Evolutionary conservation across 2,113 vertebrate genomes (phyloP), one percentile per base, ranked within the genome.

Genomic region (Macaca nemestrina): DNA sequence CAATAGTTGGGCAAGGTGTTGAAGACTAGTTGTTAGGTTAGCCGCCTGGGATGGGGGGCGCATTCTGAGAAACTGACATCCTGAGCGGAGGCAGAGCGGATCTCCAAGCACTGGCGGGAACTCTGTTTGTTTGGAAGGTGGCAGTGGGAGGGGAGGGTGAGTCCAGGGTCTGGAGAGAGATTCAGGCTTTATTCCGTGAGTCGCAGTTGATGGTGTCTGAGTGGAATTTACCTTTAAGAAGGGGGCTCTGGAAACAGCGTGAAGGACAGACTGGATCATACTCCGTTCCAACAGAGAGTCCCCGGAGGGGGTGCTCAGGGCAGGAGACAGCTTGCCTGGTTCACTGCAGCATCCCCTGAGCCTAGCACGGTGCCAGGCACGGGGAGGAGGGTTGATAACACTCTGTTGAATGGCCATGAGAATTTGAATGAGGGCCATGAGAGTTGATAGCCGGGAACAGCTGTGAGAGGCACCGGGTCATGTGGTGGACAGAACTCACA

Each of bases 321-420:
- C 45, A 12, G 55, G 10, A 4, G 12, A 43, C 2, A 0, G 3
- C 52, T 85, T 12, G 4, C 20, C 48, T 86, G 55, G 25, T 23
- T 50, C 52, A n/a, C 32, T 2, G 1, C 12, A 0, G 0, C 0
- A 0, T 45, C 48, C 8, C 4, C 38, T n/a, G 61, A 80, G 32
- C 35, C 68, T 35, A 45, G 84, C 45, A 61, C 0, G 0, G 87
- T 70, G 84, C 40, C 38, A 27, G 48, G 12, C 91, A 27, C 0
- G 0, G 22, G 23, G 50, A 70, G 20, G 50, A 78, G 20, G 16
- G 23, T 20, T 76, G 55, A 5, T 23, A 45, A 40, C 1, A 11
- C 8, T n/a, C 79, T 96, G 73, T 32, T 23, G 67, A 86, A 22
- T 35, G 83, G 11, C 11, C 50, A 32, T 20, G 86, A 94, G 82